Conservation (phyloP, 1,140 invertebrate genomes). For the Palaemon carinicauda region DNA sequence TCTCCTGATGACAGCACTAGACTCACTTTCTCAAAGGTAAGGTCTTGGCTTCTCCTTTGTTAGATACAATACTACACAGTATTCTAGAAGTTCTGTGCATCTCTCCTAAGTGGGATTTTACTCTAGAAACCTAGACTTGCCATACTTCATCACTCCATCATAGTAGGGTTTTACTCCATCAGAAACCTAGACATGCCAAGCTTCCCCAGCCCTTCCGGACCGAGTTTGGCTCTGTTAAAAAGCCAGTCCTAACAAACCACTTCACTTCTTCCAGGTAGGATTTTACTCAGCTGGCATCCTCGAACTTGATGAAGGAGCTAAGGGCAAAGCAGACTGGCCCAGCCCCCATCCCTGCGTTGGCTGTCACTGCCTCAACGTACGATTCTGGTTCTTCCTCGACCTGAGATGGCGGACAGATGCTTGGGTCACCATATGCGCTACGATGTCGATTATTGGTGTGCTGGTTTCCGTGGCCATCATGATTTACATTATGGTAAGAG, state of each 20-base stretch:
- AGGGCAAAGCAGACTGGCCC: neutral
- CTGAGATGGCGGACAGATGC: constrained; percentile 63
- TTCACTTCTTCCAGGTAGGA: constrained; percentile 6
- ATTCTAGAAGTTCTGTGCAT: too few species aligned
- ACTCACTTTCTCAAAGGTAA: constrained; percentile 23
- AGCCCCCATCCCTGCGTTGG: neutral
- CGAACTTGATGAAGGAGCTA: neutral
- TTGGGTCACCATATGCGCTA: constrained; percentile 68
- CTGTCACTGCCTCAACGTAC: constrained; percentile 44
- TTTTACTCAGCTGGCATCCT: neutral
- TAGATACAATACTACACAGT: too few species aligned
- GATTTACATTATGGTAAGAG: constrained; percentile 67
- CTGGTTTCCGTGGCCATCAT: constrained; percentile 66
- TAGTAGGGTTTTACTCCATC: too few species aligned
- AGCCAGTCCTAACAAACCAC: too few species aligned
- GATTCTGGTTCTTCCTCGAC: constrained; percentile 46
- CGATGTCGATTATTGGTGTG: constrained; percentile 66
- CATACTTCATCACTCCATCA: too few species aligned
- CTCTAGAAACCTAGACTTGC: too few species aligned
- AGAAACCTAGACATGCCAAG: too few species aligned
- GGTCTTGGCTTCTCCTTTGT: too few species aligned
- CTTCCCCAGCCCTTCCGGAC: too few species aligned
- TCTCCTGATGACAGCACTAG: neutral
- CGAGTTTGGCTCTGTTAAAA: too few species aligned
- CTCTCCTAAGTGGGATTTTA: too few species aligned